Evolutionary conservation across 2,113 vertebrate genomes (phyloP).

Genomic region (Piliocolobus tephrosceles): DNA sequence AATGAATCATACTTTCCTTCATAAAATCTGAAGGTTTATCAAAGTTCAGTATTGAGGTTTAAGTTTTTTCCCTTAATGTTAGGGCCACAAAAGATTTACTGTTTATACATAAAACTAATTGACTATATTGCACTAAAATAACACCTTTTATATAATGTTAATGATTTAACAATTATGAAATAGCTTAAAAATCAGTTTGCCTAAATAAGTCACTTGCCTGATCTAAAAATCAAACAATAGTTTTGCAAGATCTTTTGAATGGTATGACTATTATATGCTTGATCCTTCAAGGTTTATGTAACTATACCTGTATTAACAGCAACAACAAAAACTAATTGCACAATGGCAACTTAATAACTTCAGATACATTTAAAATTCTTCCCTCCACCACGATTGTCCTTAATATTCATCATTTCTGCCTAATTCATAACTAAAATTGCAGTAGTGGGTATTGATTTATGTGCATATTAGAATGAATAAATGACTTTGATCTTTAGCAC

Average conservation of each 20-base stretch:
- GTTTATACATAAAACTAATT: constrained; percentile 19
- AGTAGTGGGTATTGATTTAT: background rate
- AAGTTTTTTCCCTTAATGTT: background rate
- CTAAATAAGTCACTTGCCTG: background rate
- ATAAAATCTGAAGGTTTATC: background rate
- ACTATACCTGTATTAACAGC: background rate
- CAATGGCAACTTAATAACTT: background rate
- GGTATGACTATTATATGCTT: background rate
- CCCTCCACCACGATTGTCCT: background rate
- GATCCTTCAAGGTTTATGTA: background rate
- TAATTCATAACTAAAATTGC: background rate
- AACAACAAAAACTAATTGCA: background rate
- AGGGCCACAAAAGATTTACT: background rate
- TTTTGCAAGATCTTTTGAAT: background rate
- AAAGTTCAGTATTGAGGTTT: constrained; percentile 13
- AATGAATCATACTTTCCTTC: constrained; percentile 43
- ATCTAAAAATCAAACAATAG: background rate
- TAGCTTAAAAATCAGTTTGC: background rate
- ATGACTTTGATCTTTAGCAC: background rate
- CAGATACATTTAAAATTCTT: background rate
- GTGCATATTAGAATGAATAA: background rate
- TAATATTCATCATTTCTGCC: background rate
- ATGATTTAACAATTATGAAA: background rate
- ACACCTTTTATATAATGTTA: background rate
- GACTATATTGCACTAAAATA: constrained; percentile 11